Base-by-base conservation (phyloP, 2,888 invertebrate genomes). In the Aplocera efformata region DNA sequence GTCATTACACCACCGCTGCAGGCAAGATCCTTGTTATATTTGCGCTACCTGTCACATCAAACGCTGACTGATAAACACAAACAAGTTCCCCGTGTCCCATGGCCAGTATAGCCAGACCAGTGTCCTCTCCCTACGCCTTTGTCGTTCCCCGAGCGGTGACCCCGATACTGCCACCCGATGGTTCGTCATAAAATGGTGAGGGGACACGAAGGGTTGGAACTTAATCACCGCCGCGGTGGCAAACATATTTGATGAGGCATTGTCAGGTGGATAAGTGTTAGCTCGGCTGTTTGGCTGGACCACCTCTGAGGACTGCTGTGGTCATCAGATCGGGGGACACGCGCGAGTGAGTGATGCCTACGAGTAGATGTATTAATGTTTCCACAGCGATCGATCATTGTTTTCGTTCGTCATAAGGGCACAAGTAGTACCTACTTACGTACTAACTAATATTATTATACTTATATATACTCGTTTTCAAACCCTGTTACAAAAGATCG, bases 41-140 rank as follows among this genome's bases (percentile, higher is more conserved):
- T 41, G 10, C 33, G 32, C 35, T 6, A 6, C 26, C 17, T 24
- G 42, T 43, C 44, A 42, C 40, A 31, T 28, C 37, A 42, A 28
- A 35, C 39, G 30, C 47, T 54, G 44, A 52, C 41, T 47, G 34
- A 33, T 34, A 42, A 45, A 32, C 42, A 43, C 40, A 42, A 41
- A 42, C 44, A 44, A 24, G 7, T 25, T 8, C 11, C 28, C 40
- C 10, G 40, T 35, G 20, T 26, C 49, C 58, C 60, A 44, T 37
- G 32, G 28, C 58, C 42, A 58, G 44, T 27, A 22, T 53, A 53
- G 3, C n/a, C 11, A 44, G 51, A 48, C 38, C 54, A 33, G 25
- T 39, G 28, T 7, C n/a, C 37, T 39, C 48, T 44, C 53, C 52
- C 48, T 45, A 21, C 31, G 50, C 44, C 57, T 46, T 54, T 52